Evolutionary conservation across 2,888 invertebrate genomes (phyloP).

Genomic region (Zelleria hepariella): DNA sequence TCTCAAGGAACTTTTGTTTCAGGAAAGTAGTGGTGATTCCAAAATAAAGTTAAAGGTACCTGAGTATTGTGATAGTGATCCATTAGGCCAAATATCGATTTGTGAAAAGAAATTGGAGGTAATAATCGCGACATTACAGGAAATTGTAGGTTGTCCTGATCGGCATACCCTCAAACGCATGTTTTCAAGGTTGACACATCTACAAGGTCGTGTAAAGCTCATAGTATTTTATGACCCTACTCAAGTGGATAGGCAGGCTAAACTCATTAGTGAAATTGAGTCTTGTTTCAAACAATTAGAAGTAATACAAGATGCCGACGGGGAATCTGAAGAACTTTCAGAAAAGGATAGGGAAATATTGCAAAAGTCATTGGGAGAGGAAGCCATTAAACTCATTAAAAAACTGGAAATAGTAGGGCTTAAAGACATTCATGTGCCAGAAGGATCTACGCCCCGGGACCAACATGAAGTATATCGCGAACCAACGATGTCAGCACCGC

Average conservation of each 20-base stretch:
- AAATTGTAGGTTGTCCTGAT: background rate
- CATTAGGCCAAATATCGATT: background rate
- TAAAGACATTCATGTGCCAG: too few species aligned
- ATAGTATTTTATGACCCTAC: background rate
- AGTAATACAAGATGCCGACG: background rate
- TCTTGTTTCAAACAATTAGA: background rate
- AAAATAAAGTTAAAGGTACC: background rate
- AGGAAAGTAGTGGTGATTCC: background rate
- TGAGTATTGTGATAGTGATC: background rate
- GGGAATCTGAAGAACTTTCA: background rate
- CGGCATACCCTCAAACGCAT: background rate
- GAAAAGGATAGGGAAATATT: too few species aligned
- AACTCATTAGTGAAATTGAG: background rate
- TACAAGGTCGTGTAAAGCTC: background rate
- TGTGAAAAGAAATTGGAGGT: conserved; percentile 1
- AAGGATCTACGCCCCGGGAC: too few species aligned
- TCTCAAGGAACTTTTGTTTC: background rate
- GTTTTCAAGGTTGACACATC: background rate
- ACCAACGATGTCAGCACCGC: too few species aligned
- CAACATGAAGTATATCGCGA: too few species aligned
- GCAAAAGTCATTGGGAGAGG: background rate
- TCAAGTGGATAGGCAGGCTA: background rate
- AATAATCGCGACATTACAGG: background rate
- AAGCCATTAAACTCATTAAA: background rate
- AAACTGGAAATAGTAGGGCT: too few species aligned